phyloP scores from a whole-genome alignment of 2,113 vertebrate species.

The Passer montanus region DNA sequence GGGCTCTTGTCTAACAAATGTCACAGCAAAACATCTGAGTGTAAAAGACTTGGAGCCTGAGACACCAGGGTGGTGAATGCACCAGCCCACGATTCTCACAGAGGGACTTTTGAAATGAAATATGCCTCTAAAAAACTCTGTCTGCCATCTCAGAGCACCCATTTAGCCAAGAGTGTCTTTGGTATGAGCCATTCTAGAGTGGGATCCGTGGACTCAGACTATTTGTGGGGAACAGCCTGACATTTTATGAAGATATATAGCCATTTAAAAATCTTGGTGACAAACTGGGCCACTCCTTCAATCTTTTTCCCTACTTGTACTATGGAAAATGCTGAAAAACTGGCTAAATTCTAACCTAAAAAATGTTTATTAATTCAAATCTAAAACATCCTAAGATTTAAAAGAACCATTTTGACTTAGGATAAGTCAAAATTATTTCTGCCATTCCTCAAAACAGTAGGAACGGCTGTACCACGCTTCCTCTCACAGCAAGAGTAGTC shows the following conservation, averaged over 20 bases:
- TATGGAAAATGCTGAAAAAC: not conserved
- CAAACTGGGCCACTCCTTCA: not conserved
- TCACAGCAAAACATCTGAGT: not conserved
- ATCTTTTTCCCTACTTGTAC: not conserved
- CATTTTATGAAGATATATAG: not conserved
- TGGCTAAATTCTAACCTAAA: not conserved
- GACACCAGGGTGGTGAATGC: not conserved
- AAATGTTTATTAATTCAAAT: not conserved
- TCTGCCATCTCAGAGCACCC: not conserved
- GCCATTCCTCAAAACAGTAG: not conserved
- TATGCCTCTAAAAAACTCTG: not conserved
- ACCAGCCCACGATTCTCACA: accelerated
- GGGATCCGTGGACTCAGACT: not conserved
- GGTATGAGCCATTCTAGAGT: not conserved
- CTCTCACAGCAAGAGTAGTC: not conserved
- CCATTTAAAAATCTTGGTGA: not conserved
- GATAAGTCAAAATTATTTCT: not conserved
- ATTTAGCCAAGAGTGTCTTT: not conserved
- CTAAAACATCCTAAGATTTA: not conserved
- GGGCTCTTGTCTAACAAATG: not conserved
- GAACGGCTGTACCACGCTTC: not conserved
- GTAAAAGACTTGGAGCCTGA: not conserved
- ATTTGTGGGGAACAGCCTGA: not conserved
- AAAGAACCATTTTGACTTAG: not conserved
- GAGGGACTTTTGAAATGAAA: not conserved